phyloP scores from a whole-genome alignment of 2,797 vertebrate species.

The Sphenodon punctatus region DNA sequence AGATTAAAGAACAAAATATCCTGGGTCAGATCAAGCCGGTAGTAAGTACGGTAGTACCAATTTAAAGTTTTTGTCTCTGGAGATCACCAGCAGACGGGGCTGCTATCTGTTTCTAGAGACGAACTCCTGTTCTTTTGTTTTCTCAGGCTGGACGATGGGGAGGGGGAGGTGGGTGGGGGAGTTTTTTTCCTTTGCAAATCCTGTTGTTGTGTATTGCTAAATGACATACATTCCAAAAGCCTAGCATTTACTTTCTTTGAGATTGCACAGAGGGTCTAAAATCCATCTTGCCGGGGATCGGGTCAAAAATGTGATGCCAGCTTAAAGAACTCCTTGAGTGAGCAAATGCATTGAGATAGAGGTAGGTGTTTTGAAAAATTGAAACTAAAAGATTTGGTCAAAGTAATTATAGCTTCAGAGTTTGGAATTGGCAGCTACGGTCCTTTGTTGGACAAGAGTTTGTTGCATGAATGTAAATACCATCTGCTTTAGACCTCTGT shows the following conservation, averaged over 20 bases:
- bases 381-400: not conserved
- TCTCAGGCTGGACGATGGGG: not conserved
- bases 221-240: not conserved
- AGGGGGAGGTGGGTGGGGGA: too few species aligned
- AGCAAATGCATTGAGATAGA: not conserved
- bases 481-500: not conserved
- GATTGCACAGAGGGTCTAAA: not conserved
- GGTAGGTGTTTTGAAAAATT: not conserved
- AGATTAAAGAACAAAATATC: constrained; percentile 29
- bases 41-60: constrained; percentile 12
- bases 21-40: not conserved
- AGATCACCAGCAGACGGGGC: constrained; percentile 1
- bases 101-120: not conserved
- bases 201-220: not conserved
- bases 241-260: not conserved
- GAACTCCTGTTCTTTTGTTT: constrained; percentile 14
- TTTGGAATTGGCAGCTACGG: too few species aligned
- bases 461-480: not conserved
- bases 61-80: constrained; percentile 37
- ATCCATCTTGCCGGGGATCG: not conserved
- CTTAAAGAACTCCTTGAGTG: not conserved
- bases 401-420: accelerated
- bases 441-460: too few species aligned
- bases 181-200: not conserved
- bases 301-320: not conserved